Conservation (phyloP, 2,888 invertebrate genomes). For the Octodonta nipae region DNA sequence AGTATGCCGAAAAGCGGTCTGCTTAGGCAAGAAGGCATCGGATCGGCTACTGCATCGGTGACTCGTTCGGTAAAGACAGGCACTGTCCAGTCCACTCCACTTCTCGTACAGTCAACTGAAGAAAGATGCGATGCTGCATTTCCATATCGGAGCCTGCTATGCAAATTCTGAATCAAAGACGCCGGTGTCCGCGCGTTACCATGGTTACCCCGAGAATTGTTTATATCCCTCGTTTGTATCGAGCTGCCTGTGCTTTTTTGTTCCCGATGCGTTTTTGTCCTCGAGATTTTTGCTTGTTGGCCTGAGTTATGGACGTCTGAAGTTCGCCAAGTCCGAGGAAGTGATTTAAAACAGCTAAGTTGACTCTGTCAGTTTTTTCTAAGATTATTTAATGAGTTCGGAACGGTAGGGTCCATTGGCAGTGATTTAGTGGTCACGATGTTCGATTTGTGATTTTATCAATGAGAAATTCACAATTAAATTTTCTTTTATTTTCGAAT, state of each 20-base stretch:
- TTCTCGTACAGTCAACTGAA: conserved; percentile 30
- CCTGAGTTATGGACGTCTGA: conserved; percentile 32
- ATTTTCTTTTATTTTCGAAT: no score
- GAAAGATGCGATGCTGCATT: conserved; percentile 28
- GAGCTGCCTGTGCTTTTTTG: conserved; percentile 29
- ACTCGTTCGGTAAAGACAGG: no score
- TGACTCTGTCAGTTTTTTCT: conserved; percentile 26
- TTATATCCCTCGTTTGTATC: conserved; percentile 35
- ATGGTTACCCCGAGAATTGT: conserved; percentile 33
- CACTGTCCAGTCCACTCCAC: conserved; percentile 18
- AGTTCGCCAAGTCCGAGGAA: conserved; percentile 24
- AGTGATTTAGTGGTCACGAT: conserved; percentile 25
- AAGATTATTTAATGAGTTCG: conserved; percentile 28
- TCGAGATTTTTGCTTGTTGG: conserved; percentile 32
- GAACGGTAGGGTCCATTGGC: conserved; percentile 8
- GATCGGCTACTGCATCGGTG: no score
- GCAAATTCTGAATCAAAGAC: conserved; percentile 35
- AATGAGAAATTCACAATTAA: no score
- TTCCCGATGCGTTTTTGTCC: conserved; percentile 30
- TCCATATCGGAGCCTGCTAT: conserved; percentile 36
- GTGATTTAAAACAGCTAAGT: conserved; percentile 28
- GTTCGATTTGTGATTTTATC: no score
- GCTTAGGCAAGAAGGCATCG: no score
- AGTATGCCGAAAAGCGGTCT: conserved; percentile 33
- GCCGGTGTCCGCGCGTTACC: conserved; percentile 31